Evolutionary conservation across 2,888 invertebrate species (phyloP).

Genomic region (Epinotia brunnichana): DNA sequence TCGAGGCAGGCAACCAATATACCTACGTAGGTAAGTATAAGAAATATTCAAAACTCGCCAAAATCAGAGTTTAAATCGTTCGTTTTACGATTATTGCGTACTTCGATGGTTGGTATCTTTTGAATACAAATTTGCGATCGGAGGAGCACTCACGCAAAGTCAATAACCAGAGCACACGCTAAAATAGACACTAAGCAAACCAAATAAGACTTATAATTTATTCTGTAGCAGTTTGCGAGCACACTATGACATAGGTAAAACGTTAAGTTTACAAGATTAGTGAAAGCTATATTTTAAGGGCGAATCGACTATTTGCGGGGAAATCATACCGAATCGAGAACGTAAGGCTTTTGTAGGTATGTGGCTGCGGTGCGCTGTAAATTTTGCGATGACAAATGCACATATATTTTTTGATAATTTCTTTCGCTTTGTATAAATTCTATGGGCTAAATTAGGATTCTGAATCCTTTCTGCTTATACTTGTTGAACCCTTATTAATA

Average conservation of each 20-base stretch:
- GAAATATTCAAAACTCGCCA: slow-evolving; percentile 68
- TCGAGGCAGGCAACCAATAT: slow-evolving; percentile 18
- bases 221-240: slow-evolving; percentile 13
- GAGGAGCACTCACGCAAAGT: slow-evolving; percentile 66
- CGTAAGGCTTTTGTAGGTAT: slow-evolving; percentile 27
- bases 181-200: slow-evolving; percentile 47
- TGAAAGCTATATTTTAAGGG: slow-evolving; percentile 66
- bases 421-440: neutral
- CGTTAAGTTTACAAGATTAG: slow-evolving; percentile 61
- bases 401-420: neutral
- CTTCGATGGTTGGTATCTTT: slow-evolving; percentile 75
- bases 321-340: slow-evolving; percentile 51
- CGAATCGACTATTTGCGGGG: slow-evolving; percentile 58
- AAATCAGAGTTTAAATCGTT: slow-evolving; percentile 76
- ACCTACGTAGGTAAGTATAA: slow-evolving; percentile 1
- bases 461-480: too few relatives aligned
- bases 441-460: too few relatives aligned
- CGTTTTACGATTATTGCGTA: slow-evolving; percentile 77
- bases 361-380: slow-evolving; percentile 1
- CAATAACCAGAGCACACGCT: slow-evolving; percentile 41
- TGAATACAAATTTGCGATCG: slow-evolving; percentile 75
- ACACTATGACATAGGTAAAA: slow-evolving; percentile 52
- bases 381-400: neutral
- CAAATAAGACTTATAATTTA: slow-evolving; percentile 43
- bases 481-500: too few relatives aligned